A percentile compares a stretch with the other conserved stretches of the same genome.
These are phyloP conservation scores for Catostylus mosaicus DNA, from an alignment of 30 jellyfish, hydroid and myxozoan species.

Conservation along the genomic window DNA sequence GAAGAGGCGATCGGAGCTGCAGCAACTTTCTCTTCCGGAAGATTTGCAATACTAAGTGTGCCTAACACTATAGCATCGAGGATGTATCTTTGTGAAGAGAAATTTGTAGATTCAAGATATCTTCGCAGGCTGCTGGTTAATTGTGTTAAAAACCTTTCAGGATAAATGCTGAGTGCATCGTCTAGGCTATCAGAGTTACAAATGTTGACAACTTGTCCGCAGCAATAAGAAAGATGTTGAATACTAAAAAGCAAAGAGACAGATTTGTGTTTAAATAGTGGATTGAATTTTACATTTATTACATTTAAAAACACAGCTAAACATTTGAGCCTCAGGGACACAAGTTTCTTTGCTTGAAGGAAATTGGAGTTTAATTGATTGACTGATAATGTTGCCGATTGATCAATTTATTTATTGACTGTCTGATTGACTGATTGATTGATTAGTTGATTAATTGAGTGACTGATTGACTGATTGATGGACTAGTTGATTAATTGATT, in stretches of 20 bases:
- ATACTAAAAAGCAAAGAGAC: not conserved
- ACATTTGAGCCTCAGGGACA: no score
- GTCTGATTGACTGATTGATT: no score
- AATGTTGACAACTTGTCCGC: not conserved
- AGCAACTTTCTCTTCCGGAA: not conserved
- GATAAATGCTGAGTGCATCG: not conserved
- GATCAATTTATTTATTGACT: no score
- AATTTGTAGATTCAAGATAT: not conserved
- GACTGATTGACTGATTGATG: no score
- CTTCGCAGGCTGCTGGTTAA: not conserved
- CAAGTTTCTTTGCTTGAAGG: no score
- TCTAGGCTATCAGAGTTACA: not conserved
- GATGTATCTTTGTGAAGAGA: not conserved
- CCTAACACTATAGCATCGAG: slow-evolving; percentile 1
- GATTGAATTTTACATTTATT: no score
- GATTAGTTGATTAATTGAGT: no score
- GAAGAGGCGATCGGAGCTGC: not conserved
- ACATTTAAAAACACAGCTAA: no score
- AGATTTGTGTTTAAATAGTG: no score
- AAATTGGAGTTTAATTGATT: no score
- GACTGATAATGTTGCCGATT: no score
- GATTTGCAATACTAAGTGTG: not conserved
- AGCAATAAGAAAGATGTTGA: slow-evolving; percentile 4
- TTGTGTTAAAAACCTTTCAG: slow-evolving; percentile 5
- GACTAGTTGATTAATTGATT: no score